Percentiles rank a stretch among this genome's conserved stretches.
These are phyloP conservation scores for Odontomachus brunneus DNA, from an alignment of 1,140 invertebrate species.

Conservation along the genomic window DNA sequence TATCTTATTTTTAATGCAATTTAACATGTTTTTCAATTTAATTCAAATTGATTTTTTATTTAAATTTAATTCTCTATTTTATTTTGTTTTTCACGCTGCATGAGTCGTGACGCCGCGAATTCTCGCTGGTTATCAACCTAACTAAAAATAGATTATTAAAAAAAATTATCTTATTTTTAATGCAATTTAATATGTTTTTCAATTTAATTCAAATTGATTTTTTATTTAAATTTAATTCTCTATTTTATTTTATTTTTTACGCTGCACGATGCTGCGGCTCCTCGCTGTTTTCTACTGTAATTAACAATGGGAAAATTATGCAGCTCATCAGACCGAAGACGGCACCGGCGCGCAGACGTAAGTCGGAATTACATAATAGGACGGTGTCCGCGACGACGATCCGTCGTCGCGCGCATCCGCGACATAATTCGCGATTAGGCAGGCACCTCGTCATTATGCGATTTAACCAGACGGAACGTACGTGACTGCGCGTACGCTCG, in stretches of 20 bases:
- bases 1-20: neutral
- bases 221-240: too few species aligned
- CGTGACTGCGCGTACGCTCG: conserved; percentile 33
- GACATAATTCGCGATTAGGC: conserved; percentile 53
- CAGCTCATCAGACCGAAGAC: neutral
- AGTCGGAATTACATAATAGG: conserved; percentile 26
- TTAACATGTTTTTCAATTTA: conserved; percentile 3
- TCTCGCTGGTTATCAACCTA: too few species aligned
- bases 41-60: too few species aligned
- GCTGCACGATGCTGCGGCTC: too few species aligned
- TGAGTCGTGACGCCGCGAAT: neutral
- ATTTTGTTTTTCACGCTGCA: neutral
- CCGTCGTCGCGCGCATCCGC: conserved; percentile 34
- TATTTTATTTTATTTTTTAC: too few species aligned
- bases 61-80: too few species aligned
- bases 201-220: neutral
- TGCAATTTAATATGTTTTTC: neutral
- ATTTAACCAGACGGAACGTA: conserved; percentile 57
- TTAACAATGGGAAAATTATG: neutral
- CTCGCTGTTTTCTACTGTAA: neutral
- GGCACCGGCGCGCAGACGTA: neutral
- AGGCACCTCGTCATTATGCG: conserved; percentile 36
- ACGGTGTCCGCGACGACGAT: conserved; percentile 13
- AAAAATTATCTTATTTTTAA: too few species aligned
- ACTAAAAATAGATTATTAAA: too few species aligned